Conservation (phyloP, 2,797 vertebrate species). For the Diceros bicornis region DNA sequence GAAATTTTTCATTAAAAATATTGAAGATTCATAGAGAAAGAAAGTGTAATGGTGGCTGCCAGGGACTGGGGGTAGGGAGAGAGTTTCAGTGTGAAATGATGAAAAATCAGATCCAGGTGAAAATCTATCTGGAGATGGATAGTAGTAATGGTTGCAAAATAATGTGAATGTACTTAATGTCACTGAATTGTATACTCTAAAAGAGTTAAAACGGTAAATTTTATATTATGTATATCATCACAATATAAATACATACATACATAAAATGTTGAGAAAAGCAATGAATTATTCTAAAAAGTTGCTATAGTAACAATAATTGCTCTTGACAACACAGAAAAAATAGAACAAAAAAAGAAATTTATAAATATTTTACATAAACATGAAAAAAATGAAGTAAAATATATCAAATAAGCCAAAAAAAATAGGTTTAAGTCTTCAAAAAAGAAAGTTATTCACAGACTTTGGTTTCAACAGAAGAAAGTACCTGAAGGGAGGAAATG, state of each 20-base stretch:
- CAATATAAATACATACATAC: background rate
- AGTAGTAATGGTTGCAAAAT: background rate
- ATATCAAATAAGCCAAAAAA: background rate
- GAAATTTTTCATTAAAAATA: slow-evolving; percentile 34
- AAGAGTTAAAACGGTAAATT: background rate
- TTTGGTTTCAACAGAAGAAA: slow-evolving; percentile 28
- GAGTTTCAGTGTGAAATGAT: background rate
- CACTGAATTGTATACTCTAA: background rate
- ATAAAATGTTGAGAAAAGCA: background rate
- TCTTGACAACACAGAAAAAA: background rate
- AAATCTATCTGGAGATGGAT: background rate
- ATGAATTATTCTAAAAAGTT: slow-evolving; percentile 10
- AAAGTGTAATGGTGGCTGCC: background rate
- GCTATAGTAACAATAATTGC: background rate
- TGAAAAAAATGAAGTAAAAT: background rate
- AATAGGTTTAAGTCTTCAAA: background rate
- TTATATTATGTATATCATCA: background rate
- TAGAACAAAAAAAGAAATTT: background rate
- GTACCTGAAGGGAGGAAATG: background rate
- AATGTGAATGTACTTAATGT: background rate
- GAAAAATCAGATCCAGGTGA: background rate
- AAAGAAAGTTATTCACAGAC: background rate
- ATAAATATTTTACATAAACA: background rate
- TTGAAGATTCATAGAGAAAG: background rate
- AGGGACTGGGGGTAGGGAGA: background rate